These are phyloP conservation scores for Harpegnathos saltator DNA, from an alignment of 1,140 invertebrate genomes.

Conservation along the genomic window DNA sequence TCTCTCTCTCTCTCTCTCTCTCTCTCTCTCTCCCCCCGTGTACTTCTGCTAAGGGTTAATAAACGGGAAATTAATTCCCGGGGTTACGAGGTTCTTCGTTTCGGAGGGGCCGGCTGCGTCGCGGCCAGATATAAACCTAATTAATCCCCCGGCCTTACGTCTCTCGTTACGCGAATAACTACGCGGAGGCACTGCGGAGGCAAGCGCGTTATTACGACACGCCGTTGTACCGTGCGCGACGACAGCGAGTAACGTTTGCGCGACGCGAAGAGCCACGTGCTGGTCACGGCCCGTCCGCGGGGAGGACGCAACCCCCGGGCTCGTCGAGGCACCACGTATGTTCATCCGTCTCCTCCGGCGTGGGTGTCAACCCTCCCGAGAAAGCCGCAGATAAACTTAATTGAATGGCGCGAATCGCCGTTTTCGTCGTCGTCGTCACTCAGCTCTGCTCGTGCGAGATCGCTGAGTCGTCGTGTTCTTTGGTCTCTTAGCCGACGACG, in stretches of 20 bases:
- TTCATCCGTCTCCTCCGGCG: background rate
- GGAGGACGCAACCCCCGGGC: background rate
- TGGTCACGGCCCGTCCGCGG: background rate
- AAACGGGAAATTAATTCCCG: conserved; percentile 58
- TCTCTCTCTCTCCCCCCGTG: background rate
- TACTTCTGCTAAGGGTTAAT: conserved; percentile 45
- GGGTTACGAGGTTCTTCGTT: conserved; percentile 45
- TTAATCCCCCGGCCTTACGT: conserved; percentile 53
- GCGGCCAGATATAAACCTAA: conserved; percentile 58
- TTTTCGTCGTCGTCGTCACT: conserved; percentile 53
- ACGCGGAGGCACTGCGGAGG: conserved; percentile 7
- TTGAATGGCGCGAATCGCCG: conserved; percentile 70
- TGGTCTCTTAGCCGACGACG: too few relatives aligned
- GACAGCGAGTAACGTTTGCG: conserved; percentile 9
- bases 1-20: too few relatives aligned
- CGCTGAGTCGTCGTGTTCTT: background rate
- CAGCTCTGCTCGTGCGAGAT: conserved; percentile 36
- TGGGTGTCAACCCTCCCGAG: too few relatives aligned
- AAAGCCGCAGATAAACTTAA: conserved; percentile 72
- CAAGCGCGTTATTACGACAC: conserved; percentile 57
- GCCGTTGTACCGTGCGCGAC: conserved; percentile 16
- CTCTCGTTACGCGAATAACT: conserved; percentile 50
- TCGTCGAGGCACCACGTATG: background rate
- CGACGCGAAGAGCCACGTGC: too few relatives aligned
- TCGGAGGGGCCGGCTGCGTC: conserved; percentile 18